Evolutionary conservation across 2,888 invertebrate species (phyloP), one percentile per base, ranked within the genome.

Genomic region (Scaptomyza tumidula): DNA sequence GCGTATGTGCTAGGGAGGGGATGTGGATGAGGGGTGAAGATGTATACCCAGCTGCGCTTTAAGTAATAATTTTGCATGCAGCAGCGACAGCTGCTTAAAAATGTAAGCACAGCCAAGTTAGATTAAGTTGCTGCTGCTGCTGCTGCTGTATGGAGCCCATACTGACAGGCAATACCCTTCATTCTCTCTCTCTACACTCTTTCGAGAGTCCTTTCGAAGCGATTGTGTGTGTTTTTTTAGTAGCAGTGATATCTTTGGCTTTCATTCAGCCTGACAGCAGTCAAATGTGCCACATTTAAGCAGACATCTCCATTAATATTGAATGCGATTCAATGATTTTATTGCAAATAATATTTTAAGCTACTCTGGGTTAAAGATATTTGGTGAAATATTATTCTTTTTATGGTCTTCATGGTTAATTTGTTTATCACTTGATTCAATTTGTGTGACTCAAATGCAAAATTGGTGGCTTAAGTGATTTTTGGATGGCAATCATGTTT

Each of bases 31-130:
- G 33, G 33, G 44, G 35, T 45, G 14, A 24, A 10, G 41, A 14
- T 33, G 37, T 49, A 71, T 63, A 70, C 74, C 86, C 84, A 83
- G 84, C 88, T 85, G 89, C 77, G 84, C 83, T 88, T 85, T 83
- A 83, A 89, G 89, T 82, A 76, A 89, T 86, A 86, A 89, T 88
- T 88, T 66, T 79, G 72, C 73, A 85, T 82, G 86, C 88, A 81
- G 67, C 75, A 84, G 78, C 87, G 87, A 81, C 85, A 85, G 88
- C 88, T 85, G 86, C 88, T 83, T 82, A 66, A 75, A 79, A 79
- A 88, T 79, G 86, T 72, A 73, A 86, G 86, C 82, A 70, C 61
- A 78, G 62, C 52, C 69, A 58, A 66, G 49, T 73, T 71, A 75
- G 75, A 78, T 86, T 78, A 78, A 81, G 67, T 71, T 72, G 33